Conservation (phyloP, 2,888 invertebrate species). For the Pandemis corylana region DNA sequence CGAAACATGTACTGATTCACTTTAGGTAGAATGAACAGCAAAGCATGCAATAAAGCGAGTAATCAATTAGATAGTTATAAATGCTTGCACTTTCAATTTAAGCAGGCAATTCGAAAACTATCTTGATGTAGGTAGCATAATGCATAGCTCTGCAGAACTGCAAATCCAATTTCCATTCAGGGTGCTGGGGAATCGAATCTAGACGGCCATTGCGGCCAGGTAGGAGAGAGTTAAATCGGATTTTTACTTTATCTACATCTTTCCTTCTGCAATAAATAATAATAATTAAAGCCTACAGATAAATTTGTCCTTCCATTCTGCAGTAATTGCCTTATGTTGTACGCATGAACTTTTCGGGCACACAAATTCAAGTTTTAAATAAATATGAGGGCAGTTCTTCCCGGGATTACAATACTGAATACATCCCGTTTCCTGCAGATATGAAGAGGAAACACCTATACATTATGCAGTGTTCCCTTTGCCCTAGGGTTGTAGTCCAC, state of each 20-base stretch:
- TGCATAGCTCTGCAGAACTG: slow-evolving; percentile 73
- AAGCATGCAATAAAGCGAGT: background rate
- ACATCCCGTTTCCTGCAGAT: slow-evolving; percentile 12
- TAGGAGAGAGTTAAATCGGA: slow-evolving; percentile 73
- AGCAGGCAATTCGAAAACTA: slow-evolving; percentile 65
- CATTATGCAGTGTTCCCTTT: slow-evolving; percentile 56
- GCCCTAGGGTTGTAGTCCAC: slow-evolving; percentile 62
- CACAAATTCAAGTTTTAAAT: slow-evolving; percentile 1
- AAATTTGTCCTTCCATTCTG: slow-evolving; percentile 36
- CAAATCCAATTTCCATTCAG: slow-evolving; percentile 78
- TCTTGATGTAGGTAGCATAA: slow-evolving; percentile 59
- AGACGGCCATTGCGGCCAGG: slow-evolving; percentile 76
- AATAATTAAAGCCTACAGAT: slow-evolving; percentile 48
- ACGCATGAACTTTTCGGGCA: background rate
- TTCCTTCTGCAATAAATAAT: slow-evolving; percentile 55
- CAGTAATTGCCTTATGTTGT: slow-evolving; percentile 23
- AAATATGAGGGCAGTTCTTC: slow-evolving; percentile 21
- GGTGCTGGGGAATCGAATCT: slow-evolving; percentile 73
- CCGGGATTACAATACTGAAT: slow-evolving; percentile 23
- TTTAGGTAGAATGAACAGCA: too few relatives aligned
- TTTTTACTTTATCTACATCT: slow-evolving; percentile 69
- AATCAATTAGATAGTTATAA: slow-evolving; percentile 11
- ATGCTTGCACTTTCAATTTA: slow-evolving; percentile 39
- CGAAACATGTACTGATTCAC: slow-evolving; percentile 13
- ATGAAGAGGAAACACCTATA: slow-evolving; percentile 38